Evolutionary conservation across 2,113 vertebrate species (phyloP).

Genomic region (Odocoileus virginianus): DNA sequence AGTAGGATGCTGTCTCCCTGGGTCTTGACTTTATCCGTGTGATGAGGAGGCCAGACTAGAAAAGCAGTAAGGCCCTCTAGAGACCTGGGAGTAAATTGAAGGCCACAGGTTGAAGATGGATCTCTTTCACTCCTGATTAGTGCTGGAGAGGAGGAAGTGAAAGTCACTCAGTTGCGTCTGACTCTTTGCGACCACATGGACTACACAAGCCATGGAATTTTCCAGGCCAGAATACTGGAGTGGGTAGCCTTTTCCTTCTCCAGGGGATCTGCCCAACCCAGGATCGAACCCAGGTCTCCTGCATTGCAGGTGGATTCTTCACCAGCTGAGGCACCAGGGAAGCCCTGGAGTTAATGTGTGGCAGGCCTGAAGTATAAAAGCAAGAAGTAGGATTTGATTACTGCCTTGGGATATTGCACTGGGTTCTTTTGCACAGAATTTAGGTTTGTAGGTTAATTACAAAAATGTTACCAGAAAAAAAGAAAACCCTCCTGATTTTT

Average conservation of each 20-base stretch:
- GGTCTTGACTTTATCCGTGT: background rate
- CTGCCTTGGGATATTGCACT: background rate
- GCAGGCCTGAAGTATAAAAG: background rate
- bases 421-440: background rate
- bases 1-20: background rate
- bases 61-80: background rate
- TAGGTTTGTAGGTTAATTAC: constrained; percentile 32
- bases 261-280: background rate
- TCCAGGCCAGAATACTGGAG: background rate
- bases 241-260: background rate
- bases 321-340: background rate
- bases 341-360: background rate
- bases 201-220: background rate
- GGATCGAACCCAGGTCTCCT: background rate
- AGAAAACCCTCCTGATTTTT: background rate
- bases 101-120: background rate
- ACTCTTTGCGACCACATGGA: background rate
- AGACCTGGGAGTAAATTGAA: background rate
- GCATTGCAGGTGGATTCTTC: background rate
- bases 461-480: background rate
- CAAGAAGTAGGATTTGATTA: background rate
- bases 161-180: background rate
- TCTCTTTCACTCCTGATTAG: background rate
- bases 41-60: background rate
- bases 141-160: background rate